Conservation (phyloP, 2,888 invertebrate species). For the Cheilosia variabilis region DNA sequence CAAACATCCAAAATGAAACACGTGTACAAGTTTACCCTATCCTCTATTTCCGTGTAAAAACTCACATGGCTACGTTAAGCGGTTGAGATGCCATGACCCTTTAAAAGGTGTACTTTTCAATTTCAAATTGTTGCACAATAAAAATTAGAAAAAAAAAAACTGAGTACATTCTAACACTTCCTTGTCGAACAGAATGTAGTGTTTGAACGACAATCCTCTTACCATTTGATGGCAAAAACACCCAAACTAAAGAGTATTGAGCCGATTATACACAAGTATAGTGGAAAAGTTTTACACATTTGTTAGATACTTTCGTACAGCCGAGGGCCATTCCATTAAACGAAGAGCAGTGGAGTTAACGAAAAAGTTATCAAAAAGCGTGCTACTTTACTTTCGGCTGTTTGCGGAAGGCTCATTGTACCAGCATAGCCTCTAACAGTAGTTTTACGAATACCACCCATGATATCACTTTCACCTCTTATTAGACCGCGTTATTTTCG, state of each 20-base stretch:
- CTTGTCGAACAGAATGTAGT: not conserved
- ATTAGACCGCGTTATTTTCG: not conserved
- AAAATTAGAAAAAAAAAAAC: not conserved
- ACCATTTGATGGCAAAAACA: conserved; percentile 3
- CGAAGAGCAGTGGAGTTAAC: not conserved
- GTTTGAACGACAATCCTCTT: conserved; percentile 1
- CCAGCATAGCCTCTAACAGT: too few species aligned
- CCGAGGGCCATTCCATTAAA: not conserved
- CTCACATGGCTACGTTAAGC: too few species aligned
- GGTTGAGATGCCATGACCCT: too few species aligned
- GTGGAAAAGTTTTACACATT: conserved; percentile 39
- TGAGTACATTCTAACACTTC: too few species aligned
- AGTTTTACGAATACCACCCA: not conserved
- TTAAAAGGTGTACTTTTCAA: too few species aligned
- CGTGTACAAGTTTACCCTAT: too few species aligned
- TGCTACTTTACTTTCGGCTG: too few species aligned
- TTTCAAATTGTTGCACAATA: too few species aligned
- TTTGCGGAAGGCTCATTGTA: too few species aligned
- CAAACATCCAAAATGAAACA: too few species aligned
- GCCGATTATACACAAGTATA: conserved; percentile 13
- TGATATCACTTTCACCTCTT: not conserved
- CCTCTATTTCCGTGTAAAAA: too few species aligned
- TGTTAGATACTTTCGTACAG: conserved; percentile 24
- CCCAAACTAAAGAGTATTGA: conserved; percentile 1
- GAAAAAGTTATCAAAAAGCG: too few species aligned